Conservation (phyloP, 2,113 vertebrate genomes). For the human (Homo sapiens) region GRCh38 chr3:100087501-100088000, state of each 20-base stretch:
- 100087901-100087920: no score
- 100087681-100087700: neutral
- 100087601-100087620: neutral
- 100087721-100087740: neutral
- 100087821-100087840: neutral
- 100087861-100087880: no score
- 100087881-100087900: no score
- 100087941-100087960: no score
- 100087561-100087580: neutral
- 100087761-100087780: neutral
- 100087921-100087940: no score
- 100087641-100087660: neutral
- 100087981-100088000: no score
- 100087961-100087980: no score
- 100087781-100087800: neutral
- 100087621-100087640: constrained; percentile 9
- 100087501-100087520: neutral
- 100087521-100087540: neutral
- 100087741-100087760: neutral
- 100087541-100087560: neutral
- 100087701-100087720: neutral
- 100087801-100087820: neutral
- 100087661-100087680: neutral
- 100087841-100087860: no score
- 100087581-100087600: neutral